phyloP scores from a whole-genome alignment of 2,113 vertebrate species.

The Ceyx melanurus region DNA sequence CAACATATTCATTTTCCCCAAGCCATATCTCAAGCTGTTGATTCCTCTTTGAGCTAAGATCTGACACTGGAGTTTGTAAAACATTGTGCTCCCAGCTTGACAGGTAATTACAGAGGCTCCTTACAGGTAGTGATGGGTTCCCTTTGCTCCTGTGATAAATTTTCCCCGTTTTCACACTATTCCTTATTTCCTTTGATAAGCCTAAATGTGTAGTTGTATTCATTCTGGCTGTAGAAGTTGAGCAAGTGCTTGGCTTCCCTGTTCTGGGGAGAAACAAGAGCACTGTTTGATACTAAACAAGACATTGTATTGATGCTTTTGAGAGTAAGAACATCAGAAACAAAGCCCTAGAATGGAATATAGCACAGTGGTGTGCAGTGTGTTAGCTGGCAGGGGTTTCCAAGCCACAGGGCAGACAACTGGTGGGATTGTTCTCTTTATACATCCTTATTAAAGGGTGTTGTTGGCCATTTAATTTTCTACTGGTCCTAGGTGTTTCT shows the following conservation, averaged over 20 bases:
- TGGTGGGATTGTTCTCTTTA: neutral
- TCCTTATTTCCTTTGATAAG: conserved; percentile 9
- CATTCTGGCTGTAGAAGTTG: neutral
- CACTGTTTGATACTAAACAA: conserved; percentile 57
- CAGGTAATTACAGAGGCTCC: neutral
- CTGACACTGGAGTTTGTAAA: neutral
- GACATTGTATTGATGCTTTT: neutral
- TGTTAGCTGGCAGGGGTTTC: neutral
- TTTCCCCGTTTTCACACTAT: neutral
- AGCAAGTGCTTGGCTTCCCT: neutral
- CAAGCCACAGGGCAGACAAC: neutral
- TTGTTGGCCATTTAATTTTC: neutral
- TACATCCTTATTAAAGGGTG: neutral
- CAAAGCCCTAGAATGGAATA: neutral
- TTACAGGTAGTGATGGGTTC: neutral
- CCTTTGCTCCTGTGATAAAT: neutral
- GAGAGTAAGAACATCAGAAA: neutral
- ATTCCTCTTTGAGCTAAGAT: neutral
- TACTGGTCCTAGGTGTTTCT: neutral
- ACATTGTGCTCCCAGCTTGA: neutral
- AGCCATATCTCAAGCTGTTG: neutral
- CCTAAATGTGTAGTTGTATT: neutral
- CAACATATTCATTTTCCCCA: neutral
- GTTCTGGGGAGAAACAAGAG: conserved; percentile 33
- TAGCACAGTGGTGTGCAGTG: neutral